A percentile compares a stretch with the other conserved stretches of the same genome.
phyloP scores from a whole-genome alignment of 2,113 vertebrate genomes.

The Trichechus manatus region DNA sequence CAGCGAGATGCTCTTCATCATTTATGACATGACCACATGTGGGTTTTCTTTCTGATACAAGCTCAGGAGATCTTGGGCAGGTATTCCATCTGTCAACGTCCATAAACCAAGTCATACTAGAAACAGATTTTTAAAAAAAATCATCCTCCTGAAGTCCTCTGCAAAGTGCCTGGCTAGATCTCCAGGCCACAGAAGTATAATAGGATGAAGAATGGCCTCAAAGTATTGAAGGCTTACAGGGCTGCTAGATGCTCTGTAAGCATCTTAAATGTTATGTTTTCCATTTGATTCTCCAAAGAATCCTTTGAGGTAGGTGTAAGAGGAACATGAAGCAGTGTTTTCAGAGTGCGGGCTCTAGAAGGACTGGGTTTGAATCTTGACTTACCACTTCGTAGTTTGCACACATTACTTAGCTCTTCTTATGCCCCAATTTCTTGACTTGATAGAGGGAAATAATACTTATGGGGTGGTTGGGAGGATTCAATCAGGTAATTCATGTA shows the following conservation, averaged over 20 bases:
- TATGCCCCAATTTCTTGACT: not conserved
- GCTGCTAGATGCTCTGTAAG: not conserved
- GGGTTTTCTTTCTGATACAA: conserved; percentile 44
- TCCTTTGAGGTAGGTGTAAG: not conserved
- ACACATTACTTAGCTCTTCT: not conserved
- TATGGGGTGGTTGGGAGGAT: not conserved
- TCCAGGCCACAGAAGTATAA: not conserved
- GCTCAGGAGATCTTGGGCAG: conserved; percentile 29
- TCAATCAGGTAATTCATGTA: not conserved
- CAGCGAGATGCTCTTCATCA: conserved; percentile 15
- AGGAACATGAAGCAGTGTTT: not conserved
- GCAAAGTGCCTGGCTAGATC: not conserved
- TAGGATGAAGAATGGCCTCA: not conserved
- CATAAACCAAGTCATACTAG: conserved; percentile 13
- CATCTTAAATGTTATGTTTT: not conserved
- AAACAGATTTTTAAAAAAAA: conserved; percentile 19
- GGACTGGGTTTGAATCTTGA: not conserved
- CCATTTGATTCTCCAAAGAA: not conserved
- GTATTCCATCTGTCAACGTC: conserved; percentile 27
- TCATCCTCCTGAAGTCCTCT: conserved; percentile 18
- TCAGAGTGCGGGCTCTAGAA: no score
- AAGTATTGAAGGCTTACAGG: not conserved
- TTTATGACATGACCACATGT: not conserved
- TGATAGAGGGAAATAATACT: not conserved
- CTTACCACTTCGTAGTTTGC: not conserved